Evolutionary conservation across 2,888 invertebrate genomes (phyloP).

Genomic region (Scaptomyza tumidula): DNA sequence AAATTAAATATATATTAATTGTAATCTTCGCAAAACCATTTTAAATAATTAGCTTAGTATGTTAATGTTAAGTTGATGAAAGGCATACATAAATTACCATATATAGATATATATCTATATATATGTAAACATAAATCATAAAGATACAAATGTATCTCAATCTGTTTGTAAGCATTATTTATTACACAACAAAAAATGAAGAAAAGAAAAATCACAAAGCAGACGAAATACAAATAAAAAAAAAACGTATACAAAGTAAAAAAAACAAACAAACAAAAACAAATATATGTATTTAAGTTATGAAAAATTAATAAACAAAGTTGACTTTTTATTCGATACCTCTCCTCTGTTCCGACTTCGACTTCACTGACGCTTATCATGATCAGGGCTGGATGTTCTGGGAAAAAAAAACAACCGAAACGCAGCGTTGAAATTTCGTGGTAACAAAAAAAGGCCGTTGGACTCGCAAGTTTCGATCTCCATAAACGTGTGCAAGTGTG

Average conservation of each 20-base stretch:
- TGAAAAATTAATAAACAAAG: constrained; percentile 75
- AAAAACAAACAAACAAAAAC: constrained; percentile 16
- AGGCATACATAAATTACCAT: constrained; percentile 49
- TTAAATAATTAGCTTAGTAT: constrained; percentile 57
- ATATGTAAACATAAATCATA: constrained; percentile 46
- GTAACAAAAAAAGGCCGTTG: constrained; percentile 54
- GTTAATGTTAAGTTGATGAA: constrained; percentile 56
- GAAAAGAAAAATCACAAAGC: constrained; percentile 32
- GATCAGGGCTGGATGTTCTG: constrained; percentile 57
- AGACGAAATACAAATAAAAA: constrained; percentile 54
- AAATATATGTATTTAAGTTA: constrained; percentile 75
- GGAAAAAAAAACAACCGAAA: constrained; percentile 47
- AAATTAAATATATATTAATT: constrained; percentile 17
- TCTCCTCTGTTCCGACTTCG: constrained; percentile 12
- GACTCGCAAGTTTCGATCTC: constrained; percentile 24
- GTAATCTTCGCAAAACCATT: constrained; percentile 45
- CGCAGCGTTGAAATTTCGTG: constrained; percentile 56
- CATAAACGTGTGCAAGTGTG: constrained; percentile 30
- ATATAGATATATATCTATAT: constrained; percentile 26
- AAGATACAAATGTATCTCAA: constrained; percentile 65
- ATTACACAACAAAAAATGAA: constrained; percentile 58
- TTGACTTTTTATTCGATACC: constrained; percentile 55
- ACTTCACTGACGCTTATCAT: constrained; percentile 44
- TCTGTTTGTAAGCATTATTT: constrained; percentile 76
- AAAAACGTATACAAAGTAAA: constrained; percentile 35